Percentiles rank a stretch among this genome's conserved stretches.
phyloP scores from a whole-genome alignment of 2,113 vertebrate genomes.

The Sigmodon hispidus region DNA sequence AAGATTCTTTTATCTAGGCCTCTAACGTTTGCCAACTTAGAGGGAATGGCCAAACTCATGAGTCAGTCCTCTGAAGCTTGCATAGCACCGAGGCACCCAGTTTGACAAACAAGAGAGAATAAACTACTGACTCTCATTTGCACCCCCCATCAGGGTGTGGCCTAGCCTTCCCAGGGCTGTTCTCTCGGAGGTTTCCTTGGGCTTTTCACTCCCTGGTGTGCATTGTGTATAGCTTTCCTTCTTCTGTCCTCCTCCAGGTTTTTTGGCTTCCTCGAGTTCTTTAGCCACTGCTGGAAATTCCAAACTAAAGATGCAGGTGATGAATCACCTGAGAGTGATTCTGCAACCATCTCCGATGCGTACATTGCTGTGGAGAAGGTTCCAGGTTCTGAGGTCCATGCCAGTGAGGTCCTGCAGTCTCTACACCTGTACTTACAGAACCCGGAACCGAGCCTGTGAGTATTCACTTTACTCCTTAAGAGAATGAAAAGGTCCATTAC shows the following conservation, averaged over 20 bases:
- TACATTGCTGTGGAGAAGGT: conserved; percentile 54
- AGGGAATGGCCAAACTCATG: conserved; percentile 12
- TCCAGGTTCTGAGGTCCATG: background rate
- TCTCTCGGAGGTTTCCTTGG: background rate
- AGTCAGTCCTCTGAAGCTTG: conserved; percentile 37
- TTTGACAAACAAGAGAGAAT: conserved; percentile 16
- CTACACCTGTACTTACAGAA: conserved; percentile 77
- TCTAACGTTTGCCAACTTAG: conserved; percentile 22
- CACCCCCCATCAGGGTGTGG: background rate
- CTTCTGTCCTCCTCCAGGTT: conserved; percentile 36
- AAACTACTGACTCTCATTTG: background rate
- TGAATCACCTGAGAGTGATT: conserved; percentile 53
- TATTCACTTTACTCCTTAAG: background rate
- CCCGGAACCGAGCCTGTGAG: conserved; percentile 73
- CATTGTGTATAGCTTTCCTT: conserved; percentile 18
- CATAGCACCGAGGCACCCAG: background rate
- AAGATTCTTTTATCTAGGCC: conserved; percentile 20
- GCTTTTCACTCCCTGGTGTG: background rate
- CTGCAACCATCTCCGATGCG: conserved; percentile 29
- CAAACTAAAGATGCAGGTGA: conserved; percentile 29
- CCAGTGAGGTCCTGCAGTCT: conserved; percentile 73
- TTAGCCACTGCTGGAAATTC: conserved; percentile 14
- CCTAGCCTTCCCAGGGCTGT: background rate
- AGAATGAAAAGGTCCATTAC: background rate
- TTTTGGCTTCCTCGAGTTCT: conserved; percentile 8